phyloP scores from a whole-genome alignment of 2,113 vertebrate species.

The Triplophysa siluroides region DNA sequence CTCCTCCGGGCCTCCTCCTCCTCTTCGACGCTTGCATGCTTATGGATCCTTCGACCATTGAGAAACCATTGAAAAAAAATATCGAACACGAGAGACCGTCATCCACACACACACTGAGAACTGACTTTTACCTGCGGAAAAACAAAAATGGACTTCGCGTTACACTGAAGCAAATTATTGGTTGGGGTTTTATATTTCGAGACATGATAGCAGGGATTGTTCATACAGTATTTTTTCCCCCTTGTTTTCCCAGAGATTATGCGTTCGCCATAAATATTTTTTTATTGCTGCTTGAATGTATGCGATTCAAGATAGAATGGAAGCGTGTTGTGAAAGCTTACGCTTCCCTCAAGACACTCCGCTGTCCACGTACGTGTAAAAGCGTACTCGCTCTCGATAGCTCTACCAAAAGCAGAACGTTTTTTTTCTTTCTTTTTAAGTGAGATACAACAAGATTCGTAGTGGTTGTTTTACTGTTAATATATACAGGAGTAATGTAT shows the following conservation, averaged over 20 bases:
- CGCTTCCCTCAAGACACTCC: slow-evolving; percentile 51
- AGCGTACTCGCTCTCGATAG: slow-evolving; percentile 38
- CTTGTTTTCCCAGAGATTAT: slow-evolving; percentile 81
- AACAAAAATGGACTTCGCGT: slow-evolving; percentile 92
- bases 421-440: background rate
- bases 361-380: slow-evolving; percentile 10
- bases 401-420: slow-evolving; percentile 43
- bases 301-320: slow-evolving; percentile 92
- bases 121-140: slow-evolving; percentile 91
- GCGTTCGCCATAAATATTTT: slow-evolving; percentile 95
- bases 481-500: slow-evolving; percentile 20
- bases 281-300: slow-evolving; percentile 97
- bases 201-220: slow-evolving; percentile 98
- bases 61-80: slow-evolving; percentile 75
- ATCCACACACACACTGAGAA: slow-evolving; percentile 94
- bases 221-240: slow-evolving; percentile 79
- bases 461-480: slow-evolving; percentile 29
- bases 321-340: slow-evolving; percentile 79
- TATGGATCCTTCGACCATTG: slow-evolving; percentile 92
- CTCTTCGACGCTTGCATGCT: slow-evolving; percentile 96
- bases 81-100: slow-evolving; percentile 79
- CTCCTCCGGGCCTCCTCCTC: slow-evolving; percentile 83
- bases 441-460: background rate
- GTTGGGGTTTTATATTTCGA: slow-evolving; percentile 99
- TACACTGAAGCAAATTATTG: slow-evolving; percentile 95